phyloP scores from a whole-genome alignment of 2,113 vertebrate genomes.

The Callipepla squamata region DNA sequence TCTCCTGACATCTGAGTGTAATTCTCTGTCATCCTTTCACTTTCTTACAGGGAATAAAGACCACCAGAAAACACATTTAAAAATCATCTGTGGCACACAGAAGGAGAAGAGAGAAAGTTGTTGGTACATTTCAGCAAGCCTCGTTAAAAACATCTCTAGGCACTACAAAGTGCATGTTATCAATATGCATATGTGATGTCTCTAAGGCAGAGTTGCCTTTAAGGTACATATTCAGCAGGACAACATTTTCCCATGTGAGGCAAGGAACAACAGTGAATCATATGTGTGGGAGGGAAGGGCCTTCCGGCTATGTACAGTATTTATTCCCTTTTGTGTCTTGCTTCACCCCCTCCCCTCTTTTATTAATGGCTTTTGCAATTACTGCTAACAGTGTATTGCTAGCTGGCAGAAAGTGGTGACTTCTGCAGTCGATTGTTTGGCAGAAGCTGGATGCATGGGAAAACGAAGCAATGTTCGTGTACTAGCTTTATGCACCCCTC shows the following conservation, averaged over 20 bases:
- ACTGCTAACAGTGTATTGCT: conserved; percentile 73
- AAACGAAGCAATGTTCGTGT: background rate
- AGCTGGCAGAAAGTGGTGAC: conserved; percentile 68
- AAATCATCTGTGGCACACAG: conserved; percentile 72
- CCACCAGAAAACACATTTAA: conserved; percentile 64
- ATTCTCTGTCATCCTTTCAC: conserved; percentile 23
- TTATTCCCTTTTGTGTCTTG: conserved; percentile 79
- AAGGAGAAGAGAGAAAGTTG: conserved; percentile 75
- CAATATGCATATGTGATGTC: conserved; percentile 85
- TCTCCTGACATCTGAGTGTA: background rate
- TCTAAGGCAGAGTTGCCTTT: conserved; percentile 84
- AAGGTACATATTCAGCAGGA: conserved; percentile 84
- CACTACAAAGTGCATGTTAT: conserved; percentile 82
- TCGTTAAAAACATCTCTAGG: conserved; percentile 84
- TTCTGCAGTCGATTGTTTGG: conserved; percentile 41
- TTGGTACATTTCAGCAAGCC: conserved; percentile 78
- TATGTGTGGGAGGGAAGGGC: conserved; percentile 82
- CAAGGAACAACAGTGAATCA: conserved; percentile 82
- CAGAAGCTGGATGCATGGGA: background rate
- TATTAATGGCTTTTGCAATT: conserved; percentile 84
- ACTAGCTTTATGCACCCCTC: background rate
- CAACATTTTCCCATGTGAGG: conserved; percentile 84
- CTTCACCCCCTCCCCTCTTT: conserved; percentile 62
- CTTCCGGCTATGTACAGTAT: conserved; percentile 80
- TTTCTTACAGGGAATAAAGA: conserved; percentile 56